phyloP scores from a whole-genome alignment of 2,797 vertebrate genomes.

The Oreochromis grahami region DNA sequence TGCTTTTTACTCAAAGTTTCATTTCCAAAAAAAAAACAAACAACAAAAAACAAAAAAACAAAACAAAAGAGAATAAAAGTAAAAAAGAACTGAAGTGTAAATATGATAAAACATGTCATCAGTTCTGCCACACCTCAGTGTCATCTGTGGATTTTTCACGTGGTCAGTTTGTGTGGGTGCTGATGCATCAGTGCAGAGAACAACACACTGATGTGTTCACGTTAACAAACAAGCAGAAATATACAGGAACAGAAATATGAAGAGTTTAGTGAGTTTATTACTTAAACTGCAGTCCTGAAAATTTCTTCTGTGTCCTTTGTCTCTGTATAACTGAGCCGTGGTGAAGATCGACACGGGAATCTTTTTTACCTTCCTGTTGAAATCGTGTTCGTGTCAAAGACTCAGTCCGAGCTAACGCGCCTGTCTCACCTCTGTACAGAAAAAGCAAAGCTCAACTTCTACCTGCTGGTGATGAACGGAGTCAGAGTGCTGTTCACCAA shows the following conservation, averaged over 20 bases:
- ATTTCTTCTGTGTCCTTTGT: neutral
- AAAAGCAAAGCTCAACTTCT: constrained; percentile 34
- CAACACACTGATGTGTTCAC: neutral
- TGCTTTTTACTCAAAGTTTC: neutral
- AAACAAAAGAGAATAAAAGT: accelerated
- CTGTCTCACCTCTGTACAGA: constrained; percentile 14
- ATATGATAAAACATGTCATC: neutral
- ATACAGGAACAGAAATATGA: neutral
- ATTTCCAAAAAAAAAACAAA: neutral
- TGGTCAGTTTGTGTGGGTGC: accelerated
- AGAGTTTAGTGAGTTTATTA: neutral
- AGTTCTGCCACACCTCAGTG: accelerated
- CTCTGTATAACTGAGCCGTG: accelerated
- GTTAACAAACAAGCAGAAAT: neutral
- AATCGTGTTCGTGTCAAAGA: neutral
- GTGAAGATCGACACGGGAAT: neutral
- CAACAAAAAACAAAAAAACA: neutral
- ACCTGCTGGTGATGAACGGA: constrained; percentile 47
- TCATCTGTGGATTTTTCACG: neutral
- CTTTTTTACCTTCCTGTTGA: accelerated
- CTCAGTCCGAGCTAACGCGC: accelerated
- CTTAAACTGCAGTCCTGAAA: neutral
- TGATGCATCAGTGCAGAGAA: neutral
- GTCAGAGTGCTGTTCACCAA: constrained; percentile 66
- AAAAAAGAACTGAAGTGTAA: neutral